Conservation (phyloP, 2,113 vertebrate genomes). For the Channa argus region DNA sequence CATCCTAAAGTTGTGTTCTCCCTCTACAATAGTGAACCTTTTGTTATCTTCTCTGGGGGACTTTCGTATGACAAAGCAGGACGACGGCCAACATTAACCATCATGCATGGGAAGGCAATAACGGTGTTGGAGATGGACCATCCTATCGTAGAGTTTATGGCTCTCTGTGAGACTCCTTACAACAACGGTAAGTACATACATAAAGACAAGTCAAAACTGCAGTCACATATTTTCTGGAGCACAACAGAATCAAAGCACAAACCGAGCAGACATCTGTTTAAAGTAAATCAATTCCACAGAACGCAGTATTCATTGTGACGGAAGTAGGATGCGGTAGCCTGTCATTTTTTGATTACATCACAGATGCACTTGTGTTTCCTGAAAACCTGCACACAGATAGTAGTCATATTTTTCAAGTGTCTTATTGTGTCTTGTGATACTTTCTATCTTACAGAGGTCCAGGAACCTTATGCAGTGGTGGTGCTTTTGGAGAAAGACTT, state of each 20-base stretch:
- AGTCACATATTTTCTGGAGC: background rate
- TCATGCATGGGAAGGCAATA: constrained; percentile 99
- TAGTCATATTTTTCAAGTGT: no score
- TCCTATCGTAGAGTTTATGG: constrained; percentile 97
- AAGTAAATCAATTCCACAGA: no score
- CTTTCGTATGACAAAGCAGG: constrained; percentile 96
- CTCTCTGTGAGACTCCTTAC: constrained; percentile 97
- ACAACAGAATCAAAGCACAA: no score
- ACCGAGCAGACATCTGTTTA: no score
- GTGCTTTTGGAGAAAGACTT: constrained; percentile 96
- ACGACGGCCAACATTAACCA: constrained; percentile 93
- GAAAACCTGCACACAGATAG: no score
- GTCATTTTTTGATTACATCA: no score
- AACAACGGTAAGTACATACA: constrained; percentile 89
- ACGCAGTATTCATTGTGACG: no score
- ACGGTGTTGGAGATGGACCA: constrained; percentile 99
- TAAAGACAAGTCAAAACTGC: background rate
- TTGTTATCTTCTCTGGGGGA: constrained; percentile 97
- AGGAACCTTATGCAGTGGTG: constrained; percentile 95
- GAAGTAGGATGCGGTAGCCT: no score
- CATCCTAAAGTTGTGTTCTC: constrained; percentile 19
- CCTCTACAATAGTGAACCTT: constrained; percentile 88
- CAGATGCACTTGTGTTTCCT: no score
- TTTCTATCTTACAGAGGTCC: constrained; percentile 87
- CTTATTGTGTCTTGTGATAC: no score